Conservation (phyloP, 2,888 invertebrate species). For the Timema cristinae region DNA sequence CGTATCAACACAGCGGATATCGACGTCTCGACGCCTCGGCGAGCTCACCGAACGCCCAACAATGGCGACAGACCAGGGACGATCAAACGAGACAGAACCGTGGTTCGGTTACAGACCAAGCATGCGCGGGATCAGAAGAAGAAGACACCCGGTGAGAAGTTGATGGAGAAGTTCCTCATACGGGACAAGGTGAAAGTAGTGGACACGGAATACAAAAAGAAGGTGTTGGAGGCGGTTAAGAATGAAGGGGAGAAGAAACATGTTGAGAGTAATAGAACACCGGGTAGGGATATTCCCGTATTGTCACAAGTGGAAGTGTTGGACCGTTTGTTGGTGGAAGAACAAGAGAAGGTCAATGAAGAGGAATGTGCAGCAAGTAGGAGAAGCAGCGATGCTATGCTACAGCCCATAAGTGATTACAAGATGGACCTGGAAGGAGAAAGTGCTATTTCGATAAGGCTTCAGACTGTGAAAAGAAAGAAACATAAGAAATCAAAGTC, state of each 20-base stretch:
- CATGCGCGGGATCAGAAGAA: conserved; percentile 49
- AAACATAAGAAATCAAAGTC: conserved; percentile 16
- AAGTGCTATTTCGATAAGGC: no score
- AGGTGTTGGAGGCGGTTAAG: neutral
- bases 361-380: conserved; percentile 36
- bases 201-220: conserved; percentile 3
- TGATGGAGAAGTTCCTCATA: conserved; percentile 71
- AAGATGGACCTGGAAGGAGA: conserved; percentile 1
- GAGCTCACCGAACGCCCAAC: conserved; percentile 27
- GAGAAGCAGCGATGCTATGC: conserved; percentile 5
- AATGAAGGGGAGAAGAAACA: neutral
- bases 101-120: conserved; percentile 67
- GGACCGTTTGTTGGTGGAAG: conserved; percentile 43
- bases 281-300: neutral
- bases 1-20: conserved; percentile 81
- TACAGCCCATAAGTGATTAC: conserved; percentile 11
- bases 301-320: conserved; percentile 39
- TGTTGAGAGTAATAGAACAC: neutral
- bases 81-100: conserved; percentile 68
- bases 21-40: conserved; percentile 64
- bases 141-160: conserved; percentile 61
- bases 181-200: conserved; percentile 46
- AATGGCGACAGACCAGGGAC: conserved; percentile 46
- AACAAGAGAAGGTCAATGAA: conserved; percentile 43
- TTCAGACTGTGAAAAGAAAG: conserved; percentile 38